Percentiles rank a stretch among this genome's conserved stretches.
Evolutionary conservation across 2,797 vertebrate genomes (phyloP).

Genomic region (Loris lydekkerianus): DNA sequence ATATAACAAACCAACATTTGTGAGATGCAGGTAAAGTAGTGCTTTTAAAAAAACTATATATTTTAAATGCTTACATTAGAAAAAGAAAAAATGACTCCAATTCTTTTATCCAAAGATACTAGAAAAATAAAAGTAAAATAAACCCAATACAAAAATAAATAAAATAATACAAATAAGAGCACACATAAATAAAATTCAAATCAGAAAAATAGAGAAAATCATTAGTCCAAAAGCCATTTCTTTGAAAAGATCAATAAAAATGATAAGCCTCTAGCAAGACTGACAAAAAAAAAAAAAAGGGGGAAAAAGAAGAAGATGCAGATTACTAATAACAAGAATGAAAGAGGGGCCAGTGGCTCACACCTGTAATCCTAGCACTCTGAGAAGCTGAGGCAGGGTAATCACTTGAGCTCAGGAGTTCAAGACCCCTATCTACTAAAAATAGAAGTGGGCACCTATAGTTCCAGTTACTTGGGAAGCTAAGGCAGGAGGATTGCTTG

Average conservation of each 20-base stretch:
- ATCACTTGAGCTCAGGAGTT: no score
- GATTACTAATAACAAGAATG: no score
- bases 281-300: no score
- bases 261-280: no score
- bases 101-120: neutral
- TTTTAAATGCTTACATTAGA: neutral
- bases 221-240: neutral
- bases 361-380: no score
- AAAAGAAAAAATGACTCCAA: neutral
- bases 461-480: no score
- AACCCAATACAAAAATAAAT: neutral
- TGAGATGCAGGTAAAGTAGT: neutral
- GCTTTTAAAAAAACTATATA: neutral
- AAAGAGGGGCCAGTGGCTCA: no score
- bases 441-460: no score
- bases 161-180: neutral
- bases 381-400: no score
- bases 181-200: neutral
- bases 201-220: neutral
- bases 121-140: neutral
- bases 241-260: neutral
- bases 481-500: no score
- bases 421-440: no score
- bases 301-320: no score
- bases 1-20: neutral